A percentile compares a stretch with the other conserved stretches of the same genome.
Evolutionary conservation across 2,113 vertebrate species (phyloP).

Genomic region (Pelecanus crispus): DNA sequence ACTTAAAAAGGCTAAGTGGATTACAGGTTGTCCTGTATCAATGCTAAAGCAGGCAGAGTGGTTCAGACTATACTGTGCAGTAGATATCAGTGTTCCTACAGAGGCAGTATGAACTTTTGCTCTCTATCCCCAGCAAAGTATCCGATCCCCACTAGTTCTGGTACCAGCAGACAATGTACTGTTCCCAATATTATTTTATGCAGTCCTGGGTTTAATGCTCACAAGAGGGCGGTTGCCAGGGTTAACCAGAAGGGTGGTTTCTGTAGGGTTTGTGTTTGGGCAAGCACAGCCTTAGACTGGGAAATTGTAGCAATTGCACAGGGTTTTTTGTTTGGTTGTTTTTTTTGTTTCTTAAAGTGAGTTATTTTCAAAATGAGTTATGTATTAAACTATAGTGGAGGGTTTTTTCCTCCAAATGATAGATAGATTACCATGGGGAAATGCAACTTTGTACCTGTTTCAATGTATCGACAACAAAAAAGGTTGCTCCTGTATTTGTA

Average conservation of each 20-base stretch:
- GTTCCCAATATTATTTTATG: neutral
- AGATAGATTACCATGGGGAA: neutral
- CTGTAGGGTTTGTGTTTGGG: neutral
- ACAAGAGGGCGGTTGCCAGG: neutral
- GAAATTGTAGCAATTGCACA: neutral
- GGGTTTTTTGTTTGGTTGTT: neutral
- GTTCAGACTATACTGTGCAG: neutral
- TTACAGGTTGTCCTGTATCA: neutral
- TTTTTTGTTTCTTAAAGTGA: neutral
- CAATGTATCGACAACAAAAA: neutral
- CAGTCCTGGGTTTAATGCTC: neutral
- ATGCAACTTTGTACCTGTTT: neutral
- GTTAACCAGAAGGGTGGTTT: neutral
- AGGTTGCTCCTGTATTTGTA: neutral
- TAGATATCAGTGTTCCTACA: neutral
- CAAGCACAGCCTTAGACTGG: neutral
- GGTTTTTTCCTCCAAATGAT: neutral
- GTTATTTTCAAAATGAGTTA: neutral
- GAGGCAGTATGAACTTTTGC: neutral
- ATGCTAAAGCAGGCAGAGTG: neutral
- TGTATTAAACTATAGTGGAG: neutral
- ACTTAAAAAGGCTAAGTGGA: neutral
- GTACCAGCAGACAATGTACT: neutral
- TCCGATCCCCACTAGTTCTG: neutral
- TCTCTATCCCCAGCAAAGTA: neutral